phyloP scores from a whole-genome alignment of 2,113 vertebrate genomes.

The Sapayoa aenigma region DNA sequence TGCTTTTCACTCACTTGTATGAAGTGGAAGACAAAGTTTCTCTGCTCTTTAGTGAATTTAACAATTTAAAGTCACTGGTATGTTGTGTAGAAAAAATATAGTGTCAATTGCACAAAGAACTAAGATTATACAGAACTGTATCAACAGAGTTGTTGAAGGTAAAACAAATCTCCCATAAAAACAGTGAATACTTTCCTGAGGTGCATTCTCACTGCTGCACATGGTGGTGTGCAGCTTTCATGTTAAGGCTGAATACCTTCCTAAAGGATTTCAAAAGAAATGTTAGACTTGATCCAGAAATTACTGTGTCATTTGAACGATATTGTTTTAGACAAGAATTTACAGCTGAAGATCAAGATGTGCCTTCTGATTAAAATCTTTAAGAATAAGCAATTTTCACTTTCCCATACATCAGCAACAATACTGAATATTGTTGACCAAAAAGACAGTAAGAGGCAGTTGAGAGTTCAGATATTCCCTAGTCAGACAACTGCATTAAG shows the following conservation, averaged over 20 bases:
- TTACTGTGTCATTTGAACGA: not conserved
- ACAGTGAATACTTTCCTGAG: not conserved
- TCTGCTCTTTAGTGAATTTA: not conserved
- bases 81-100: not conserved
- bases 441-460: not conserved
- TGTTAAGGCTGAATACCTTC: not conserved
- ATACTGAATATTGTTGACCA: not conserved
- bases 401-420: not conserved
- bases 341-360: not conserved
- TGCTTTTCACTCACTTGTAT: not conserved
- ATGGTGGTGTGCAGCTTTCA: not conserved
- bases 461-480: not conserved
- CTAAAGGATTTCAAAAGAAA: not conserved
- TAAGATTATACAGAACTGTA: not conserved
- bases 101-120: not conserved
- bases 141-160: not conserved
- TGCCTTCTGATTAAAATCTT: not conserved
- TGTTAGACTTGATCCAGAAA: constrained; percentile 1
- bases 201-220: not conserved
- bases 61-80: not conserved
- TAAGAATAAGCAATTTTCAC: not conserved
- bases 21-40: not conserved
- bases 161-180: not conserved
- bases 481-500: not conserved
- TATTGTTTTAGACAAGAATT: not conserved